Percentiles rank a stretch among this genome's conserved stretches.
These are phyloP conservation scores for Alligator mississippiensis DNA, from an alignment of 2,113 vertebrate species.

Conservation along the genomic window DNA sequence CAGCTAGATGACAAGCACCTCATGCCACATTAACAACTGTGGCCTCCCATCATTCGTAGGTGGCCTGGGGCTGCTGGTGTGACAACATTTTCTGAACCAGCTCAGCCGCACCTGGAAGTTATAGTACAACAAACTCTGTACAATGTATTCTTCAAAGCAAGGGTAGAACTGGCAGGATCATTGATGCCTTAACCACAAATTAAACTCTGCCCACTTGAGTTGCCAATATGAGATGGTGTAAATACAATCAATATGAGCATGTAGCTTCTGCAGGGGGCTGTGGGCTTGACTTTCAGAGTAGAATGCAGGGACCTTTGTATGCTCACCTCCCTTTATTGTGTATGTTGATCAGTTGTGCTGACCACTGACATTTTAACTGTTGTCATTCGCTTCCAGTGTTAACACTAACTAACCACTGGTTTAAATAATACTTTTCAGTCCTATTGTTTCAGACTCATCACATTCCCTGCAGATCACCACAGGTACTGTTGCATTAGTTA, in stretches of 20 bases:
- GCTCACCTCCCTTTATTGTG: neutral
- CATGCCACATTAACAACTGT: neutral
- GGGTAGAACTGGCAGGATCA: neutral
- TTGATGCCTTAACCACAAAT: neutral
- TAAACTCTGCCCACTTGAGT: neutral
- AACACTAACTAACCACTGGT: accelerated
- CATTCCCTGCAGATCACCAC: neutral
- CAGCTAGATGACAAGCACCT: neutral
- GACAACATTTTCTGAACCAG: neutral
- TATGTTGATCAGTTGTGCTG: neutral
- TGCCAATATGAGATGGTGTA: neutral
- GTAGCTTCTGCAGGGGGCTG: neutral
- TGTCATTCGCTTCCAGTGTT: neutral
- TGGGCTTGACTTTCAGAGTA: neutral
- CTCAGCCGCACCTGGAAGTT: neutral
- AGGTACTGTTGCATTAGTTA: neutral
- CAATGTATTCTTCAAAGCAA: neutral
- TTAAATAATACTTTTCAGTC: neutral
- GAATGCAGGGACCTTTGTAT: neutral
- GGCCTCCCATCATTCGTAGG: neutral
- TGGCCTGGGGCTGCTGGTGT: accelerated
- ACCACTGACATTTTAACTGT: accelerated
- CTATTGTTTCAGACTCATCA: neutral
- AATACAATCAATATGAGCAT: neutral
- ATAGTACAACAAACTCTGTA: neutral